Conservation (phyloP, 2,888 invertebrate genomes). For the Empis stercorea region DNA sequence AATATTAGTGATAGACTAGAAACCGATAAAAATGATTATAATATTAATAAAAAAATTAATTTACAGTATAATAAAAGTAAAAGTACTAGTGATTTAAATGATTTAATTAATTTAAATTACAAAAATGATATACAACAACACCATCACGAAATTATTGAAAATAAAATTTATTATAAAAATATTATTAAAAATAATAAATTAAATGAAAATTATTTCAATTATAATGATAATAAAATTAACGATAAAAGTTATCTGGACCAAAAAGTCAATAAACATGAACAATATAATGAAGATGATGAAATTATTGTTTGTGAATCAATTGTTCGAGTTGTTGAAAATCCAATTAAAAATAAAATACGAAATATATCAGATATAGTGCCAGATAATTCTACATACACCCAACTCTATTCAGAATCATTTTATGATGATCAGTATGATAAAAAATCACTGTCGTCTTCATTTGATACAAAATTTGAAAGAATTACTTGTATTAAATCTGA, state of each 20-base stretch:
- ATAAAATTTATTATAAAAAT: neutral
- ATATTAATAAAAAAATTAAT: constrained; percentile 7
- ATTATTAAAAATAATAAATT: neutral
- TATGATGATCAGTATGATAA: constrained; percentile 7
- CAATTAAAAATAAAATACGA: neutral
- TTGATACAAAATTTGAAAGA: constrained; percentile 8
- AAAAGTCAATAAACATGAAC: neutral
- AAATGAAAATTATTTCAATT: neutral
- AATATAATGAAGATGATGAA: constrained; percentile 8
- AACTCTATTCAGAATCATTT: constrained; percentile 8
- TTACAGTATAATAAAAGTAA: neutral
- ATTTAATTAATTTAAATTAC: constrained; percentile 1
- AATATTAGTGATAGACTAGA: constrained; percentile 11
- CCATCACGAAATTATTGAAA: neutral
- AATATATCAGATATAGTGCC: neutral
- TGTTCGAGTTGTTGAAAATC: neutral
- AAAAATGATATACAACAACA: neutral
- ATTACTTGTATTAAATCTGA: constrained; percentile 7
- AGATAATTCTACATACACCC: constrained; percentile 9
- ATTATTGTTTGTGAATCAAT: constrained; percentile 12
- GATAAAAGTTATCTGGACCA: neutral
- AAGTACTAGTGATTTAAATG: neutral
- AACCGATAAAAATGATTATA: constrained; percentile 4
- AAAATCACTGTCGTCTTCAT: constrained; percentile 6
- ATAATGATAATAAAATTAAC: neutral